phyloP scores from a whole-genome alignment of 1,140 invertebrate species.

The Asbolus verrucosus region DNA sequence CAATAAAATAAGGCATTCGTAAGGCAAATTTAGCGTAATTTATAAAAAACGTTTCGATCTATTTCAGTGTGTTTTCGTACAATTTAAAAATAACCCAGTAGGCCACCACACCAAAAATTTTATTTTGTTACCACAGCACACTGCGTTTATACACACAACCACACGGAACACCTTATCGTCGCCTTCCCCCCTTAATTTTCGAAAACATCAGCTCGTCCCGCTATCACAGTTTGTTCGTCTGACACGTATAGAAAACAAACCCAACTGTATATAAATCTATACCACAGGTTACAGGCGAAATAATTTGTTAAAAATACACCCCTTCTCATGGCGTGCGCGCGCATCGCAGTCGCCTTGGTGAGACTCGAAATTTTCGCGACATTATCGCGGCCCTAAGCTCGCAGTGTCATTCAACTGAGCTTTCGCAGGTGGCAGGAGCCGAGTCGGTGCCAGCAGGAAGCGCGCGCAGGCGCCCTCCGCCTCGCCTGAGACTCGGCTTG shows the following conservation, averaged over 20 bases:
- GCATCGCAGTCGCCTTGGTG: conserved; percentile 1
- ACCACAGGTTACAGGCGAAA: conserved; percentile 7
- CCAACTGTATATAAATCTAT: conserved; percentile 18
- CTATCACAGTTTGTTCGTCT: too few species aligned
- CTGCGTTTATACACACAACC: neutral
- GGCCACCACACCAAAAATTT: neutral
- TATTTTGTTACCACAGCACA: neutral
- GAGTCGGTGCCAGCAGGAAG: conserved; percentile 25
- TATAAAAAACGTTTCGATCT: conserved; percentile 19
- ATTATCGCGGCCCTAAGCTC: conserved; percentile 15
- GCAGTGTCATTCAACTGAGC: conserved; percentile 35
- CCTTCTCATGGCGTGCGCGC: conserved; percentile 10
- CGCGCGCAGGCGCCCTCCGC: neutral
- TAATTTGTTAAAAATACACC: conserved; percentile 39
- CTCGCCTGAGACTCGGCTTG: too few species aligned
- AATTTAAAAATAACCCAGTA: conserved; percentile 29
- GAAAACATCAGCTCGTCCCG: neutral
- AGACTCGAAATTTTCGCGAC: conserved; percentile 28
- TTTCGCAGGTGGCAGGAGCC: conserved; percentile 30
- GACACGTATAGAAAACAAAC: conserved; percentile 3
- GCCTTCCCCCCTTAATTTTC: neutral
- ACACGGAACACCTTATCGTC: neutral
- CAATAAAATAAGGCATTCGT: conserved; percentile 41
- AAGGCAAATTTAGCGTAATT: conserved; percentile 41
- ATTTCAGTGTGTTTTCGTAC: conserved; percentile 13